phyloP scores from a whole-genome alignment of 2,113 vertebrate genomes.

The Quiscalus mexicanus region DNA sequence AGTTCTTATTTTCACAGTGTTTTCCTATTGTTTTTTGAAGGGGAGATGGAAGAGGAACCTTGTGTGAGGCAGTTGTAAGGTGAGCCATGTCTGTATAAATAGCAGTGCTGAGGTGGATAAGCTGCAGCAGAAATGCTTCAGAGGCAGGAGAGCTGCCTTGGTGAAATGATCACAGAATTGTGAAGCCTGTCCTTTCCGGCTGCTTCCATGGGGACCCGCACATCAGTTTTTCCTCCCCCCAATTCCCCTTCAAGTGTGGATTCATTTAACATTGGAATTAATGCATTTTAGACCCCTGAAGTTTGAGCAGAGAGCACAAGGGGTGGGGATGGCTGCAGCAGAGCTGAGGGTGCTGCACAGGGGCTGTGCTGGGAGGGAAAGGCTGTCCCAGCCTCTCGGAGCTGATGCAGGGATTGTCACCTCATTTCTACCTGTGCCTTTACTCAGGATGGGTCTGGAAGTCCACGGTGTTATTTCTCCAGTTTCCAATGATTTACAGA shows the following conservation, averaged over 20 bases:
- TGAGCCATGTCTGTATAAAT: background rate
- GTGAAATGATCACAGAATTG: background rate
- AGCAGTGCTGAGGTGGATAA: background rate
- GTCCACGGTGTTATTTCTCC: accelerated
- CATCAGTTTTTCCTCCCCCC: background rate
- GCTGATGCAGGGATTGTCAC: background rate
- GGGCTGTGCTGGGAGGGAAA: background rate
- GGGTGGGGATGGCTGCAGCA: background rate
- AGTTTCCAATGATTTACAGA: background rate
- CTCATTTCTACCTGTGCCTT: background rate
- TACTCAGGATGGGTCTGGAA: background rate
- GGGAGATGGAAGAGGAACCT: background rate
- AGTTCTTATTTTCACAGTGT: background rate
- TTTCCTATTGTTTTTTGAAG: background rate
- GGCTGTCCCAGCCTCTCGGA: background rate
- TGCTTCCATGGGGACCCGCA: background rate
- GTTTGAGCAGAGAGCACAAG: background rate
- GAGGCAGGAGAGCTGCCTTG: background rate
- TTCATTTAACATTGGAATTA: background rate
- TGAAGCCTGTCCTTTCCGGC: background rate
- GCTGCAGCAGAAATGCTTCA: background rate
- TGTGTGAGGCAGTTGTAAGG: background rate
- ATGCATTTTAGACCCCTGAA: background rate
- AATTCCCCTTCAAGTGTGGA: background rate
- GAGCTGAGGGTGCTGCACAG: background rate